These are phyloP conservation scores for Eubucco bourcierii DNA, from an alignment of 2,113 vertebrate genomes.

Conservation along the genomic window DNA sequence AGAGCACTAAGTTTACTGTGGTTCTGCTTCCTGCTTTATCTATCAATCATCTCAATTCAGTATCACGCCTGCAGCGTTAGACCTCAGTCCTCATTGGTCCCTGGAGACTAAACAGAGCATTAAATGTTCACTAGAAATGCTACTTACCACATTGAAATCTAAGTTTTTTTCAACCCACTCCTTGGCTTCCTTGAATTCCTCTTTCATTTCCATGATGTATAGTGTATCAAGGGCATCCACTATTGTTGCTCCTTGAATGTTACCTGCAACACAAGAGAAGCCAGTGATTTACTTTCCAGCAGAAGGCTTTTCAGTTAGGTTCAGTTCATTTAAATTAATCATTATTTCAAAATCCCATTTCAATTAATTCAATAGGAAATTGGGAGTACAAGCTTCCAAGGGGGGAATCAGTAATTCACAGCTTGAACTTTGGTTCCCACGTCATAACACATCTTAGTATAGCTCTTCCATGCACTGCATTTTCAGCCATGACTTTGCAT, in stretches of 20 bases:
- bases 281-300: background rate
- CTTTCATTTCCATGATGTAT: conserved; percentile 96
- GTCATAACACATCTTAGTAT: background rate
- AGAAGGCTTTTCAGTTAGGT: background rate
- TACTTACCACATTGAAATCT: conserved; percentile 94
- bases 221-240: conserved; percentile 95
- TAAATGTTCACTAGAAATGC: background rate
- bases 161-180: conserved; percentile 95
- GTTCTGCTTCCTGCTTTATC: background rate
- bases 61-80: background rate
- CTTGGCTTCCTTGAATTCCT: conserved; percentile 91
- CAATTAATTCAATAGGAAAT: conserved; percentile 10
- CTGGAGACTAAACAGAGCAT: background rate
- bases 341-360: conserved; percentile 8
- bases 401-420: background rate
- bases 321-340: conserved; percentile 23
- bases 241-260: conserved; percentile 94
- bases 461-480: background rate
- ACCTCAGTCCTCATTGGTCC: background rate
- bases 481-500: background rate
- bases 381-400: background rate
- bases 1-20: background rate
- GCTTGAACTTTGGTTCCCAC: background rate
- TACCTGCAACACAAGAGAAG: conserved; percentile 75
- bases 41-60: background rate